A percentile compares a stretch with the other conserved stretches of the same genome.
These are phyloP conservation scores for Rotaria sp. DNA, from an alignment of 2,888 invertebrate genomes.

Conservation along the genomic window DNA sequence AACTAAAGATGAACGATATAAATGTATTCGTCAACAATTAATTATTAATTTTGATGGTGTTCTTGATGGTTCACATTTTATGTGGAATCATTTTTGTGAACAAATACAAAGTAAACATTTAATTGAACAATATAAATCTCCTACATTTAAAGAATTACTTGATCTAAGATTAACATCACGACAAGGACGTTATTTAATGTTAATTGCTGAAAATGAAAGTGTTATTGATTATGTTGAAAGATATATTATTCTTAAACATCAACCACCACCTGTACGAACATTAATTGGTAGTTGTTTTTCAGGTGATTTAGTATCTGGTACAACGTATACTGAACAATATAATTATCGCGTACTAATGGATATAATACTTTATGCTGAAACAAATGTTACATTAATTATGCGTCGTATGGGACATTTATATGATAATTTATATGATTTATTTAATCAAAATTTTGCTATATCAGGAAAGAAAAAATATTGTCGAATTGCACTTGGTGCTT, in stretches of 20 bases:
- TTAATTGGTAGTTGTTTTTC: conserved; percentile 16
- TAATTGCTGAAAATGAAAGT: conserved; percentile 5
- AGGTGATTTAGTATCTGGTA: neutral
- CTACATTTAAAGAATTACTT: conserved; percentile 15
- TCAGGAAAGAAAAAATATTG: neutral
- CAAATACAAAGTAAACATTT: neutral
- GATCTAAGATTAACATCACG: neutral
- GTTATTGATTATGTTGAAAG: conserved; percentile 21
- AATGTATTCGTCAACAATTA: conserved; percentile 2
- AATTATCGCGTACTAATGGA: conserved; percentile 15
- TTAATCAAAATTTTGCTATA: neutral
- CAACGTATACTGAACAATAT: conserved; percentile 3
- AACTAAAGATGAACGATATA: neutral
- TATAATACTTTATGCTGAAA: conserved; percentile 9
- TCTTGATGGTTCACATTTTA: neutral
- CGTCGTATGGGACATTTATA: conserved; percentile 27
- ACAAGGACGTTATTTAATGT: conserved; percentile 3
- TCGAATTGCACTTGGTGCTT: neutral
- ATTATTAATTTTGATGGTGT: conserved; percentile 8
- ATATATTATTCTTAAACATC: conserved; percentile 12
- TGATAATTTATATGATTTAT: conserved; percentile 20
- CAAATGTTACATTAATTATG: conserved; percentile 14
- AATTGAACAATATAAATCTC: neutral
- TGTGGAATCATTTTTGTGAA: conserved; percentile 4
- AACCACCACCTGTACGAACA: neutral